Base-by-base conservation (phyloP, 2,888 invertebrate species). In the Spodoptera picta region DNA sequence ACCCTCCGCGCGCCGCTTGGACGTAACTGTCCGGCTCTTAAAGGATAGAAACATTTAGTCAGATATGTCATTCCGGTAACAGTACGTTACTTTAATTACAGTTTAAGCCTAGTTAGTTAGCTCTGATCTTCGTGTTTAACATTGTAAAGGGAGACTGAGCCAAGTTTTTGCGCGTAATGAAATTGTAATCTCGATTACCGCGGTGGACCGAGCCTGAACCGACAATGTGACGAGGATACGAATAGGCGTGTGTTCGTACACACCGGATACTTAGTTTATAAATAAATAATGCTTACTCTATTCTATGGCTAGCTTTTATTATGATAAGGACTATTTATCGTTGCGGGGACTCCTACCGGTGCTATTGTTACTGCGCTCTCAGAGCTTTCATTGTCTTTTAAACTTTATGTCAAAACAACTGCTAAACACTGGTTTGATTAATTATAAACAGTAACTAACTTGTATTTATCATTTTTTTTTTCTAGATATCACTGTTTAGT, bases 1-100 rank as follows among this genome's bases (percentile, higher is more conserved):
- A 71, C 80, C 83, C 84, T 83, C 80, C 69, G 78, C 82, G 80
- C 79, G 78, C 79, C 75, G 79, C 69, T 83, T 73, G 77, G 55
- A 87, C 87, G 86, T 92, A 92, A 91, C 92, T 92, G 92, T 90
- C 86, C 81, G 67, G 69, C 90, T 90, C 76, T 88, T 90, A 91
- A 92, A 91, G 92, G 91, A 88, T 90, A 92, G 87, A 89, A 91
- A 87, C 90, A 91, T 92, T 92, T 93, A 93, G 88, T 89, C 69
- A 91, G 91, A 90, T 87, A 93, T 92, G 90, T 88, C 85, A 90
- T 85, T 88, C 89, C 90, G 89, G 91, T 92, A 91, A 91, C 89
- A 89, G 92, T 88, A 88, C 84, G 88, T 89, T 85, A 86, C 83
- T 86, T 88, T 92, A 93, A 92, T 92, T 91, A 84, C 90, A 83